A percentile compares a stretch with the other conserved stretches of the same genome.
Evolutionary conservation across 2,888 invertebrate species (phyloP).

Genomic region (Aphodius granarius): DNA sequence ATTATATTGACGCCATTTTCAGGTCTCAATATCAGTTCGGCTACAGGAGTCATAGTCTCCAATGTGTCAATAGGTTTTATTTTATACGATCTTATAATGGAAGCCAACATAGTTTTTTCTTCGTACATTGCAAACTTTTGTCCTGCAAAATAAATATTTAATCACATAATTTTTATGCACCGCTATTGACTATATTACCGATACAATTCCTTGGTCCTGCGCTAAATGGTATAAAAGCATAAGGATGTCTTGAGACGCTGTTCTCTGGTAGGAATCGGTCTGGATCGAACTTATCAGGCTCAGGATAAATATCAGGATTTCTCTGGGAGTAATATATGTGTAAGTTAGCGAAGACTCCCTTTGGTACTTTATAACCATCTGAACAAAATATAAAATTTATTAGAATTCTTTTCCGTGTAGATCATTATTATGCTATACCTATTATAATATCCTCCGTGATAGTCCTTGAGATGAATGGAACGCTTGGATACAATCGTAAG

Average conservation of each 20-base stretch:
- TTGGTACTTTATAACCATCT: constrained; percentile 42
- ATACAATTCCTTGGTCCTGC: constrained; percentile 23
- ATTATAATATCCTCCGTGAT: constrained; percentile 49
- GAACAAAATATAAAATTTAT: constrained; percentile 32
- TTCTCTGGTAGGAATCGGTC: constrained; percentile 48
- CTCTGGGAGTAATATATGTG: constrained; percentile 47
- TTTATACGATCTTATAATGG: constrained; percentile 16
- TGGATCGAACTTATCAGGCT: constrained; percentile 47
- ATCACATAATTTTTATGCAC: not conserved
- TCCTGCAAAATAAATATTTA: not conserved
- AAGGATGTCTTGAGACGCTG: constrained; percentile 37
- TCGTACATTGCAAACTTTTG: constrained; percentile 22
- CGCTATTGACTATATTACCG: not conserved
- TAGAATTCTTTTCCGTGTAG: not conserved
- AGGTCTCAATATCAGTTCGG: constrained; percentile 13
- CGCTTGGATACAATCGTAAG: constrained; percentile 58
- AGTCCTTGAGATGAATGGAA: constrained; percentile 55
- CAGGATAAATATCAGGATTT: constrained; percentile 45
- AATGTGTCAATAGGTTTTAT: constrained; percentile 1
- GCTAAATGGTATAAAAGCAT: constrained; percentile 20
- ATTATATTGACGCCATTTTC: constrained; percentile 4
- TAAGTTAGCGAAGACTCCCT: constrained; percentile 36
- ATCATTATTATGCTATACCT: constrained; percentile 50
- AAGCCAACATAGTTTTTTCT: constrained; percentile 19
- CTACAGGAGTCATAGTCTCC: not conserved